Conservation (phyloP, 2,888 invertebrate genomes). For the Tetanocera ferruginea region DNA sequence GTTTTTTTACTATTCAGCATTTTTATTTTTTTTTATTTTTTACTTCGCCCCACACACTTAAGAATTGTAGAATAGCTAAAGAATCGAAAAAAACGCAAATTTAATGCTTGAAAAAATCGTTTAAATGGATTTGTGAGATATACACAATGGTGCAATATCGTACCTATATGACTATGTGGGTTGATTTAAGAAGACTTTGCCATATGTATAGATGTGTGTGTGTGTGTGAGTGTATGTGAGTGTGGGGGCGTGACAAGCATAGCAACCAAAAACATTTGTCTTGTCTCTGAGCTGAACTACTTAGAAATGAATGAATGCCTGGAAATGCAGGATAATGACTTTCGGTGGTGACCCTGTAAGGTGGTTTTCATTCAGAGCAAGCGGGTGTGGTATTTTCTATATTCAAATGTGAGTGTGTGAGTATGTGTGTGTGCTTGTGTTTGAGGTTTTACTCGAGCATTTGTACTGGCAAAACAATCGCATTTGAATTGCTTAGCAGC, state of each 20-base stretch:
- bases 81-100: slow-evolving; percentile 61
- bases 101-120: slow-evolving; percentile 64
- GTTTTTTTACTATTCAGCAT: slow-evolving; percentile 27
- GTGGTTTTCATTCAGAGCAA: neutral
- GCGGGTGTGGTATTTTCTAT: neutral
- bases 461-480: neutral
- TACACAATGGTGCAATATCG: neutral
- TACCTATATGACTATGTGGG: neutral
- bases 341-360: slow-evolving; percentile 2
- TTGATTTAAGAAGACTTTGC: neutral
- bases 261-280: slow-evolving; percentile 32
- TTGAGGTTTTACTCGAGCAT: neutral
- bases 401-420: neutral
- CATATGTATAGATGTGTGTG: neutral
- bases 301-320: slow-evolving; percentile 28
- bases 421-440: neutral
- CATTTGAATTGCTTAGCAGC: slow-evolving; percentile 2
- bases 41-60: neutral
- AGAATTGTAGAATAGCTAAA: slow-evolving; percentile 50
- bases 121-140: slow-evolving; percentile 62
- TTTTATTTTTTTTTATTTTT: slow-evolving; percentile 13
- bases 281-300: slow-evolving; percentile 23
- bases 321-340: slow-evolving; percentile 30
- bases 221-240: neutral
- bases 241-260: slow-evolving; percentile 10